Base-by-base conservation (phyloP, 35 echinoderm and acorn worm genomes). In the Ophioderma brevispina region DNA sequence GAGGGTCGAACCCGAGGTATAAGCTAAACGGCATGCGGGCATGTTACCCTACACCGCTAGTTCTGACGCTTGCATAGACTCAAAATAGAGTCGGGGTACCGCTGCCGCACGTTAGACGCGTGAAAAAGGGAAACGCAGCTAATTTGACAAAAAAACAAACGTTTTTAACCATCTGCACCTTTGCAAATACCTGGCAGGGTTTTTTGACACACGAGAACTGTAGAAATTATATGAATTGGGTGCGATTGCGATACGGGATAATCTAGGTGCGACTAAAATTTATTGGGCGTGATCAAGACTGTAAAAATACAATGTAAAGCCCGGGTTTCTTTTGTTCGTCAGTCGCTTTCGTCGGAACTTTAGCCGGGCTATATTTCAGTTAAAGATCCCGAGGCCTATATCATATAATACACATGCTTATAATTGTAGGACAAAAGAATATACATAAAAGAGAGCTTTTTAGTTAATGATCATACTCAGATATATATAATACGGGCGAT, bases 81-180 rank as follows among this genome's bases (percentile, higher is more conserved):
- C 15, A 70, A 25, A 70, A 70, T 70, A 70, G 28, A 25, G 3
- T 30, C 59, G 28, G 59, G 59, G 28, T 70, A 70, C 10, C 23
- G 28, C 23, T 70, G 28, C n/a, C 23, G 59, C 59, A 70, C 59
- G 59, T 70, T 70, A 70, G 59, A 30, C 28, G 15, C 28, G 28
- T 18, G 2, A 70, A 70, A 70, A 70, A 70, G 59, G 59, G 59
- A 30, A 70, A 70, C 59, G 28, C 59, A 15, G 59, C 59, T 70
- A 70, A 70, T 70, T 70, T 70, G 59, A 70, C 59, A 70, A 70
- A 70, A n/a, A n/a, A 70, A 70, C 59, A 70, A 70, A 70, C 59
- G 59, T 70, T 70, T 8, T 70, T 8, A 25, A 30, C 59, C 59
- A 70, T 70, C 59, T 70, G 59, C 59, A 70, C 59, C 59, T 70